Evolutionary conservation across 1,140 invertebrate species (phyloP), one percentile per base, ranked within the genome.

Genomic region (Eumeta japonica): DNA sequence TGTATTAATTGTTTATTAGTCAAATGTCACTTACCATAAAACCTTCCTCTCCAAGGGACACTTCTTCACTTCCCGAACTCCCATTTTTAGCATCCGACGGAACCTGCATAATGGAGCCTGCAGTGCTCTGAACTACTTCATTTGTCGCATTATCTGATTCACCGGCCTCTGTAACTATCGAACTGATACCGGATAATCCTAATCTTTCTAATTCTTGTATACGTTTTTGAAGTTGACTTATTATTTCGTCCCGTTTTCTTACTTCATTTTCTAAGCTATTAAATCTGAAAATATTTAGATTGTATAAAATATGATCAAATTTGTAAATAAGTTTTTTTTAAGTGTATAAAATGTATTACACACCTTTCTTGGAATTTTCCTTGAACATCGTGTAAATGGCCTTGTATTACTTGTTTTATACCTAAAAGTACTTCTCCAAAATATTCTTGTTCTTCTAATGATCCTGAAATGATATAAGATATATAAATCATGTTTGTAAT

Each of bases 391-490:
- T 81, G 80, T 46, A 87, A 67, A 59, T 86, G 83, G 10, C 79
- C 76, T 58, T 87, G 85, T 57, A 90, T 86, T 14, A 90, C 82
- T 52, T 87, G 80, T 55, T 86, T 85, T 31, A 90, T 88, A 28
- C 85, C 87, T 41, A 80, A 60, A 17, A 90, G 70, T 20, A 90
- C 80, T 50, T 87, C 85, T 17, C 83, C 81, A 54, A 89, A 83
- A 73, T 85, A 88, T 60, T 89, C 86, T 50, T 89, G 85, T 48
- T 88, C 82, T 53, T 83, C 80, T 38, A 76, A 38, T 13, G 75
- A 76, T 31, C 77, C 79, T 71, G 65, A 43, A 50, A 76, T 48
- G 20, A 39, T 33, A 15, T 13, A 24, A 24, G 20, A 32, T 18
- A 27, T 35, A 20, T 5, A 9, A 36, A 66, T 55, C 30, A 50